Evolutionary conservation across 2,797 vertebrate genomes (phyloP).

Genomic region (Taeniopygia guttata): DNA sequence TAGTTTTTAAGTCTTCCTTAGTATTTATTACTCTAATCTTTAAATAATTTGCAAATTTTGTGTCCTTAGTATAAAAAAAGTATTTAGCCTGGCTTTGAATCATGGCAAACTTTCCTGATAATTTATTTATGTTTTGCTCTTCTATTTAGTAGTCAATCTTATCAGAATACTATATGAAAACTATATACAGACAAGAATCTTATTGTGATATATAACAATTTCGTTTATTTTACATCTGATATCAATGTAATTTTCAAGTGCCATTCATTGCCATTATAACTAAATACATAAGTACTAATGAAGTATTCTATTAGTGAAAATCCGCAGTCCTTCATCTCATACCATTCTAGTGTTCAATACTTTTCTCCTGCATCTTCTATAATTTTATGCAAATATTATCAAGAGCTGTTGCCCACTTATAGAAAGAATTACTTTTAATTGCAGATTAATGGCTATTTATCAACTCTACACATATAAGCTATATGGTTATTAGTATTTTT

Average conservation of each 20-base stretch:
- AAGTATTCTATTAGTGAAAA: background rate
- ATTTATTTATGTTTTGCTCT: background rate
- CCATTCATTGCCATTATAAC: background rate
- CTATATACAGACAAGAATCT: background rate
- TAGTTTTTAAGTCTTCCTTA: background rate
- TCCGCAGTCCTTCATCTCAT: background rate
- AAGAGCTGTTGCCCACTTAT: background rate
- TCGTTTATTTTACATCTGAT: background rate
- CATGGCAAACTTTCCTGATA: background rate
- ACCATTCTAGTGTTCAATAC: background rate
- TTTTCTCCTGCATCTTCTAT: background rate
- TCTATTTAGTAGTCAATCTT: background rate
- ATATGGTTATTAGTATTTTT: background rate
- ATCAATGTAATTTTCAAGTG: background rate
- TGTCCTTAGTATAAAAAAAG: background rate
- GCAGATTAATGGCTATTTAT: background rate
- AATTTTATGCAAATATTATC: background rate
- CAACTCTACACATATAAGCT: background rate
- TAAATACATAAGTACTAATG: background rate
- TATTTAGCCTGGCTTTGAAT: background rate
- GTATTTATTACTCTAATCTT: background rate
- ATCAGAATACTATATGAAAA: background rate
- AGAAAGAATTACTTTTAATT: background rate
- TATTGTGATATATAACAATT: background rate
- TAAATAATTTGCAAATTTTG: background rate